Conservation (phyloP, 2,113 vertebrate genomes). For the Hydropotes inermis region DNA sequence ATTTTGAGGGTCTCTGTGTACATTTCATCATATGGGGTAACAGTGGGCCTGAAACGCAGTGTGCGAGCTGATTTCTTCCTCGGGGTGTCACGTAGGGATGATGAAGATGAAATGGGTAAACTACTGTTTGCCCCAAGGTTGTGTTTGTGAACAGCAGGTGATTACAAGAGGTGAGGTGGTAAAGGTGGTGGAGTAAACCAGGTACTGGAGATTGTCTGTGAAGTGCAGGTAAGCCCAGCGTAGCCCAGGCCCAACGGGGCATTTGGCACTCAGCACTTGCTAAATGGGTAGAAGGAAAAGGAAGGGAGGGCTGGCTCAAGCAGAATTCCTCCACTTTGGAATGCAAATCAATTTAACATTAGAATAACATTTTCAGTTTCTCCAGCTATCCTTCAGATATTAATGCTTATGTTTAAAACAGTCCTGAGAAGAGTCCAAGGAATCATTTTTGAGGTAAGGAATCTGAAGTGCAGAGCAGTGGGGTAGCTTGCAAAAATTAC, state of each 20-base stretch:
- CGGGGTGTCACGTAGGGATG: conserved; percentile 42
- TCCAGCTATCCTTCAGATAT: neutral
- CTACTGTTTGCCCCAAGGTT: conserved; percentile 63
- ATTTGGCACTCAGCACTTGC: neutral
- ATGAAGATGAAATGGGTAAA: conserved; percentile 41
- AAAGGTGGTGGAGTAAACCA: neutral
- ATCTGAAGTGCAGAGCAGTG: neutral
- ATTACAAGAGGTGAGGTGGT: conserved; percentile 8
- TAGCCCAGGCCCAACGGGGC: neutral
- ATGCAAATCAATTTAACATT: neutral
- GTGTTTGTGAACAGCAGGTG: conserved; percentile 42
- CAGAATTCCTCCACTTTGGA: neutral
- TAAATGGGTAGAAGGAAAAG: neutral
- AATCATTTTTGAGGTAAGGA: neutral
- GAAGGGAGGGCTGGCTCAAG: neutral
- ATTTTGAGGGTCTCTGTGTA: conserved; percentile 84
- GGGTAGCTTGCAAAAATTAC: neutral
- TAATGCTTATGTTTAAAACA: neutral
- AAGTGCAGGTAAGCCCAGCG: neutral
- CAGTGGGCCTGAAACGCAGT: conserved; percentile 61
- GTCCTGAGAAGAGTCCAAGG: neutral
- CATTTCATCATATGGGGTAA: conserved; percentile 79
- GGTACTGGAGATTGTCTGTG: neutral
- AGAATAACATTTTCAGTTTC: neutral
- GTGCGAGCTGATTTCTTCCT: conserved; percentile 61